Evolutionary conservation across 2,888 invertebrate species (phyloP), one percentile per base, ranked within the genome.

Genomic region (Zaprionus obscuricornis): DNA sequence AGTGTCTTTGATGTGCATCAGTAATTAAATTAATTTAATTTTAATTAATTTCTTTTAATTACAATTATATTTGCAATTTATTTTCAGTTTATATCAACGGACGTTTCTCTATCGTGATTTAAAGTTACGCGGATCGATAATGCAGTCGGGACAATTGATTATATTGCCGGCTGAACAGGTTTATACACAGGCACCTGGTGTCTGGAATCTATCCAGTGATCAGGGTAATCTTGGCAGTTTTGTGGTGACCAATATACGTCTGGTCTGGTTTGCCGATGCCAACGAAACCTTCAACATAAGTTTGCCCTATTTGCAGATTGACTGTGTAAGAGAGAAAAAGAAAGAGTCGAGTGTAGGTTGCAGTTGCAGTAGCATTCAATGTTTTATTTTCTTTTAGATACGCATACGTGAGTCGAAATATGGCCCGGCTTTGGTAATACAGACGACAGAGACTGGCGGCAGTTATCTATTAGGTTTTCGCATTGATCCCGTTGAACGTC

Each of bases 161-260:
- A 92, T 98, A 68, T 89, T 99, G 63, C 97, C 97, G 0, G 92
- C 95, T 42, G 99, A 99, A 91, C 96, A 96, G 91, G 95, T 98
- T 50, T 94, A 93, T 77, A 88, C 84, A 45, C 88, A 82, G 52
- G 76, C 88, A 14, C 76, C 94, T 84, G 98, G 98, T 2, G 97
- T 99, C 1, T 99, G 98, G 98, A 99, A 99, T 91, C 92, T 99
- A 40, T 98, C 98, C 0, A 97, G 97, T 74, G 98, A 99, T 90
- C 93, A 98, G 91, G 99, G 99, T 2, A 99, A 98, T 90, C 92
- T 99, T 5, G 99, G 99, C 2, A 96, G 96, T 0, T 94, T 99
- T 90, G 93, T 98, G 58, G 93, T 98, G 17, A 98, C 97, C n/a
- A 99, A 98, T 89, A 94, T 99, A 13, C 93, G 99, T 11, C 91